phyloP scores from a whole-genome alignment of 2,113 vertebrate species.

The Cyphomyrus discorhynchus region DNA sequence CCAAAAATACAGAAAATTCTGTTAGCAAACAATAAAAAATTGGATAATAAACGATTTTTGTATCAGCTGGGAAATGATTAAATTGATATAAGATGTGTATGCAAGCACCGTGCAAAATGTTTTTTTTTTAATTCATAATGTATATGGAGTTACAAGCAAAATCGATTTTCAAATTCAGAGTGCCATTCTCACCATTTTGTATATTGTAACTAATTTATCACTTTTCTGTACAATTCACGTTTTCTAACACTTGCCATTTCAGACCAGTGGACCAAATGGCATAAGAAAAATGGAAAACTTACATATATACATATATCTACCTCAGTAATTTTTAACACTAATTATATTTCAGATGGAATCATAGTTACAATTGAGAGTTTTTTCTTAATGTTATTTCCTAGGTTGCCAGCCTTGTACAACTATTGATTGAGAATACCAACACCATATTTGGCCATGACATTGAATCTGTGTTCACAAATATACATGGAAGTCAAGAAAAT shows the following conservation, averaged over 20 bases:
- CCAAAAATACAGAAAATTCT: background rate
- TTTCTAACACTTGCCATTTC: background rate
- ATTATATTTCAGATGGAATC: background rate
- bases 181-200: background rate
- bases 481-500: constrained; percentile 38
- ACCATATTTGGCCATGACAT: constrained; percentile 65
- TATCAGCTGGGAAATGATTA: background rate
- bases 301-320: background rate
- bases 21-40: background rate
- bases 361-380: background rate
- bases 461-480: constrained; percentile 48
- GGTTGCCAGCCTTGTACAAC: constrained; percentile 65
- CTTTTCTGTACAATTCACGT: background rate
- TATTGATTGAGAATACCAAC: constrained; percentile 64
- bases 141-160: background rate
- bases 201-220: background rate
- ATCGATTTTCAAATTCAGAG: background rate
- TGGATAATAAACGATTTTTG: background rate
- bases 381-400: constrained; percentile 28
- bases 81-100: background rate
- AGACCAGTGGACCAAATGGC: background rate
- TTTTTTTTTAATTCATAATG: background rate
- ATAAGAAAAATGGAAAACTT: background rate
- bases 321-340: background rate
- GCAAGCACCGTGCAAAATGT: background rate